These are phyloP conservation scores for Kryphioiulus occultus DNA, from an alignment of 2,888 invertebrate genomes.

Conservation along the genomic window DNA sequence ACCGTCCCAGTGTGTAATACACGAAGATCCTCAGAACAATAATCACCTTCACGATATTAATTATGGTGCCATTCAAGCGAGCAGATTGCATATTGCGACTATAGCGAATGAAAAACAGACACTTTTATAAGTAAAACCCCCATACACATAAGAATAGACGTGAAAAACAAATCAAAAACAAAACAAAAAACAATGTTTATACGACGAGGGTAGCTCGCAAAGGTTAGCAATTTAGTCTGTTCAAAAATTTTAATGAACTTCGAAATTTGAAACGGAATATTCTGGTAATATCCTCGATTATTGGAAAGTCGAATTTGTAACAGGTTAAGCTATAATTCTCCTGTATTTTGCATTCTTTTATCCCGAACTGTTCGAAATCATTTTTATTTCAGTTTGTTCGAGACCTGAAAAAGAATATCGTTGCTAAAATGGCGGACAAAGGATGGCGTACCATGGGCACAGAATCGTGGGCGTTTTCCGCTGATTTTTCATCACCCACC, in stretches of 20 bases:
- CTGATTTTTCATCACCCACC: not conserved
- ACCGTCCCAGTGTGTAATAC: constrained; percentile 42
- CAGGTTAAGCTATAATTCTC: no score
- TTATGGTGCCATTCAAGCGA: constrained; percentile 49
- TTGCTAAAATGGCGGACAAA: not conserved
- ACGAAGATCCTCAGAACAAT: constrained; percentile 44
- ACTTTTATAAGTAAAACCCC: not conserved
- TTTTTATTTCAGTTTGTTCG: no score
- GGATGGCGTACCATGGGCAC: not conserved
- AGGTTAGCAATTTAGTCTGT: no score
- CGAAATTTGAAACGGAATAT: no score
- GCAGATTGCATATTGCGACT: constrained; percentile 30
- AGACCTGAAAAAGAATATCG: no score
- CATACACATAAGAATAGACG: not conserved
- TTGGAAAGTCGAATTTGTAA: no score
- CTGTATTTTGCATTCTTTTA: no score
- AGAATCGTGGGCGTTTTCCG: not conserved
- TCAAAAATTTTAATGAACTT: no score
- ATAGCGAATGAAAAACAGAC: constrained; percentile 20
- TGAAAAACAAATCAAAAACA: constrained; percentile 11
- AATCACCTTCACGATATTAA: constrained; percentile 51
- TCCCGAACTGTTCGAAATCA: no score
- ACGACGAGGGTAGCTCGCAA: not conserved
- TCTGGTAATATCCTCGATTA: no score
- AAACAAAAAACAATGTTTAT: not conserved